Base-by-base conservation (phyloP, 2,888 invertebrate genomes). In the Eurois occulta region DNA sequence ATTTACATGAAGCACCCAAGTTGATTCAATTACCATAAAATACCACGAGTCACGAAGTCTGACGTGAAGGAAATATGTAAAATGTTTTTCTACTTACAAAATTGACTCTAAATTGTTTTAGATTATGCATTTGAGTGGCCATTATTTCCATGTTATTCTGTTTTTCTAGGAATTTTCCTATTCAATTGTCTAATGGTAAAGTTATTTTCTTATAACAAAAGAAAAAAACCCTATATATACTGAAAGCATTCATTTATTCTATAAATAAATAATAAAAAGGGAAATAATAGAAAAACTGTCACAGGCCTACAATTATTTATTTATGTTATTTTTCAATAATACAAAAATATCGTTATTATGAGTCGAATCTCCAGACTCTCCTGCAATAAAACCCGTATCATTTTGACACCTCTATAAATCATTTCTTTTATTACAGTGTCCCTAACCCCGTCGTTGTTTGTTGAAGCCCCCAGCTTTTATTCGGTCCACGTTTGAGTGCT, bases 381-480 rank as follows among this genome's bases (percentile, higher is more conserved):
- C 71, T 72, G 81, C 80, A 86, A 89, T 87, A 91, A 88, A 86
- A 84, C 85, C 90, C 88, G 88, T 90, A 91, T 92, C 90, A 91
- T 90, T 92, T 89, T 92, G 94, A 94, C 94, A 93, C 89, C 84
- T 89, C 89, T 84, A 95, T 96, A 96, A 94, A 96, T 96, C 95
- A 95, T 95, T 90, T 91, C 92, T 94, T 95, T 95, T 94, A 95
- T 95, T 89, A 88, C 88, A 83, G 81, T 72, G 87, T 87, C 92
- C 93, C 95, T 91, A 92, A 93, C 88, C 81, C 84, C 81, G 88
- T 90, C 84, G 78, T 78, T 93, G 92, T 94, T 94, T 94, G 92
- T 92, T 89, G 86, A 89, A 88, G 86, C 91, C 94, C 91, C 94
- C 90, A 87, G 87, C 89, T 87, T 91, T 90, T 88, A 88, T 89